phyloP scores from a whole-genome alignment of 2,888 invertebrate genomes.

The Sipha maydis region DNA sequence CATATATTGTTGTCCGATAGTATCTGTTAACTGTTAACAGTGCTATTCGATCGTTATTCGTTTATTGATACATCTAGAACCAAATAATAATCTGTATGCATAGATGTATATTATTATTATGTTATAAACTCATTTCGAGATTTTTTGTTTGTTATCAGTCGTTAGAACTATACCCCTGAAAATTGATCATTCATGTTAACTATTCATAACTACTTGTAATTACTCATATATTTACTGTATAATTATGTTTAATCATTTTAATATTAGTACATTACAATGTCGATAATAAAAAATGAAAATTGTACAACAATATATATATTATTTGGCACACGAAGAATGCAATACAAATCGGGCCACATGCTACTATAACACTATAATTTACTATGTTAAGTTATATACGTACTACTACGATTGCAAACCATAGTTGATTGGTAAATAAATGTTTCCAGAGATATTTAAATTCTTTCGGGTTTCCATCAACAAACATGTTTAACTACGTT shows the following conservation, averaged over 20 bases:
- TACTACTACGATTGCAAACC: slow-evolving; percentile 14
- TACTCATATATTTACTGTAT: not conserved
- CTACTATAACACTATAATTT: not conserved
- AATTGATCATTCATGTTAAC: not conserved
- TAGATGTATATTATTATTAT: not conserved
- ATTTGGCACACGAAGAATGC: not conserved
- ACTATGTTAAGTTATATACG: not conserved
- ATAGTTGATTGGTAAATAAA: slow-evolving; percentile 4
- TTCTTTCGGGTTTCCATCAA: not conserved
- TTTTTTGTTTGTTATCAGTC: not conserved
- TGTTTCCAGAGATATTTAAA: not conserved
- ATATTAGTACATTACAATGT: not conserved
- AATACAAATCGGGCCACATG: not conserved
- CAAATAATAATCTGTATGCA: too few relatives aligned
- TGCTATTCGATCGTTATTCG: not conserved
- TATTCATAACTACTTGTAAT: not conserved
- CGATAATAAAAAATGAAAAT: not conserved
- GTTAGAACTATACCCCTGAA: not conserved
- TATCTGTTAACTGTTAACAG: too few relatives aligned
- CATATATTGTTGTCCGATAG: too few relatives aligned
- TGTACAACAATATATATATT: not conserved
- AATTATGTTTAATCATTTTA: not conserved
- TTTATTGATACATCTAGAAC: too few relatives aligned
- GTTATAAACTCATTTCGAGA: not conserved
- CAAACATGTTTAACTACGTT: not conserved